Evolutionary conservation across 2,888 invertebrate species (phyloP), one percentile per base, ranked within the genome.

Genomic region (Bombyx huttoni): DNA sequence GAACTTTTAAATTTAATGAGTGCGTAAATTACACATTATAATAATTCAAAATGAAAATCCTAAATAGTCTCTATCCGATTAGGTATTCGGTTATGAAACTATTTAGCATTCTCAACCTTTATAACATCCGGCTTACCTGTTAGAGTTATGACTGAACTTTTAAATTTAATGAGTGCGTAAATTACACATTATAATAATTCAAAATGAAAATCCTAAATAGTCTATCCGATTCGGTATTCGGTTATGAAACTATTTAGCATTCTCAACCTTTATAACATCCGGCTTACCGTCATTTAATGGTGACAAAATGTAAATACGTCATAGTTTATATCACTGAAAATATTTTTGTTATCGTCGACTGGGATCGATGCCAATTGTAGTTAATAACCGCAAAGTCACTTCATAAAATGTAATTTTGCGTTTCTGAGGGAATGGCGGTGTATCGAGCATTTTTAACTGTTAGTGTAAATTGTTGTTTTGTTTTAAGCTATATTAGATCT

Each of bases 381-480:
- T 86, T 87, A 75, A 75, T 75, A 74, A 76, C 81, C 76, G 75
- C 75, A 75, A 81, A 79, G 81, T 84, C 81, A 80, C 76, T 81
- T 75, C 78, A 80, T 78, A 80, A 78, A 70, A 80, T 83, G 79
- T 80, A 75, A 79, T 79, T 82, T 84, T 78, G 77, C 77, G 76
- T 79, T 84, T 78, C 76, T 83, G 81, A 76, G 79, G 81, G 78
- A 74, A 78, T 75, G 81, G 78, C 82, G 70, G 82, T 85, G 84
- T 83, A 80, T 80, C 83, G 86, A 87, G 86, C 87, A 86, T 87
- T 87, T 84, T 78, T 83, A 82, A 86, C 82, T 77, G 85, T 86
- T 86, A 87, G 82, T 86, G 84, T 87, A 85, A 85, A 87, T 87
- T 87, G 87, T 87, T 87, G 87, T 86, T 87, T 87, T 87, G 87